A percentile compares a stretch with the other conserved stretches of the same genome.
Evolutionary conservation across 2,888 invertebrate species (phyloP).

Genomic region (Eupsilia transversa): DNA sequence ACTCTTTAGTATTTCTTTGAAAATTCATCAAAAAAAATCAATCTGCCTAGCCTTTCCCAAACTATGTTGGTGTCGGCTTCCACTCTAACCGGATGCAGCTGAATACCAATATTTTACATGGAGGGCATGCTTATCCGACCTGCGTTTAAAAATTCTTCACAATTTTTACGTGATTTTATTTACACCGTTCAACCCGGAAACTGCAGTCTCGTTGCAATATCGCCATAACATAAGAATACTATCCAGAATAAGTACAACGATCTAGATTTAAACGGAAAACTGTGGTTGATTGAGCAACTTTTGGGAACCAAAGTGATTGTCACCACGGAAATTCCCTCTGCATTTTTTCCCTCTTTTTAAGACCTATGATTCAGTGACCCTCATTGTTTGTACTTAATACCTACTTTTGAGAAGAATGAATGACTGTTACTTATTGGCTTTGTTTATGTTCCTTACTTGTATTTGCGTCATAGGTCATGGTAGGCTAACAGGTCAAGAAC

Average conservation of each 20-base stretch:
- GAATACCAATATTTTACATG: no score
- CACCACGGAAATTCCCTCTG: constrained; percentile 68
- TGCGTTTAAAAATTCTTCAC: no score
- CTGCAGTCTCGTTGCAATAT: not conserved
- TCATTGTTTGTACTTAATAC: constrained; percentile 32
- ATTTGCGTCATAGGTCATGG: constrained; percentile 26
- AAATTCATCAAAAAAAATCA: not conserved
- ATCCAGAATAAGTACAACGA: constrained; percentile 64
- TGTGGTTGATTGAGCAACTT: constrained; percentile 70
- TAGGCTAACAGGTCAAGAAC: constrained; percentile 17
- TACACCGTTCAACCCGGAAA: not conserved
- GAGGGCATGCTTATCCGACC: no score
- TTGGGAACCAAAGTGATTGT: constrained; percentile 66
- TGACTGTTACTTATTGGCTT: constrained; percentile 38
- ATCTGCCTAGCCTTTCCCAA: no score
- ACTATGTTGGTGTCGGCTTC: no score
- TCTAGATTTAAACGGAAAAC: constrained; percentile 70
- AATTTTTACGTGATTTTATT: no score
- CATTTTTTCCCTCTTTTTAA: constrained; percentile 49
- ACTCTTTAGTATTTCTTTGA: not conserved
- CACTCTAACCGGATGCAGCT: no score
- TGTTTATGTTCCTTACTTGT: constrained; percentile 19
- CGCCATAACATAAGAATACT: not conserved
- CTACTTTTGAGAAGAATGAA: constrained; percentile 32
- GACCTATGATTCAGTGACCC: constrained; percentile 57